Evolutionary conservation across 1,140 invertebrate genomes (phyloP), one percentile per base, ranked within the genome.

Genomic region (Calycopis cecrops): DNA sequence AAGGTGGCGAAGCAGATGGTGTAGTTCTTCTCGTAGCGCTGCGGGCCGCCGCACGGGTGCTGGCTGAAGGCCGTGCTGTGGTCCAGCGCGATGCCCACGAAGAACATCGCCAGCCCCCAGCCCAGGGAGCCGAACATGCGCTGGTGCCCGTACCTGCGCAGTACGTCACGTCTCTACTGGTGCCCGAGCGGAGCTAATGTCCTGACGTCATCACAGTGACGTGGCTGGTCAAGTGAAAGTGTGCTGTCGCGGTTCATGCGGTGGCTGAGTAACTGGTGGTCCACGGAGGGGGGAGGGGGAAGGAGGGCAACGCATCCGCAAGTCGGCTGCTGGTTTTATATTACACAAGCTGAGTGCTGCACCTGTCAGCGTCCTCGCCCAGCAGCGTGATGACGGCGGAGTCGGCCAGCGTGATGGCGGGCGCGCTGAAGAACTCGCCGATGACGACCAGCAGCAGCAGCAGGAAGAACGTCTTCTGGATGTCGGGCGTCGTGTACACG

Each of bases 1-100:
- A 99, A 99, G 11, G 97, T 97, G 0, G 97, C 96, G 85, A 99
- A 99, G 84, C 98, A 99, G 47, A 99, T 97, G 3, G 97, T 98
- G 82, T 99, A 99, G 80, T 99, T 99, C 73, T 98, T 97, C 76
- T 99, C 97, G 75, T 93, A 92, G 55, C 92, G 91, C 63, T 96
- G 93, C 1, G 95, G 94, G 0, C 92, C 93, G 0, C 92, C 94
- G 76, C 98, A 99, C 0, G 97, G 97, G 86, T 97, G 95, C 65
- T 94, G 91, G 9, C 91, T 95, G 88, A 95, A 99, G 70, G 90
- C 94, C 62, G 91, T 98, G 78, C 97, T 98, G 76, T 99, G 97
- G 88, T 99, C 98, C 38, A 99, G 88, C n/a, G 96, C 98, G 64
- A 98, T 98, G 35, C 98, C 98, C 44, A 99, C 96, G 76, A 99